Evolutionary conservation across 1,140 invertebrate genomes (phyloP), one percentile per base, ranked within the genome.

Genomic region (Eufriesea mexicana): DNA sequence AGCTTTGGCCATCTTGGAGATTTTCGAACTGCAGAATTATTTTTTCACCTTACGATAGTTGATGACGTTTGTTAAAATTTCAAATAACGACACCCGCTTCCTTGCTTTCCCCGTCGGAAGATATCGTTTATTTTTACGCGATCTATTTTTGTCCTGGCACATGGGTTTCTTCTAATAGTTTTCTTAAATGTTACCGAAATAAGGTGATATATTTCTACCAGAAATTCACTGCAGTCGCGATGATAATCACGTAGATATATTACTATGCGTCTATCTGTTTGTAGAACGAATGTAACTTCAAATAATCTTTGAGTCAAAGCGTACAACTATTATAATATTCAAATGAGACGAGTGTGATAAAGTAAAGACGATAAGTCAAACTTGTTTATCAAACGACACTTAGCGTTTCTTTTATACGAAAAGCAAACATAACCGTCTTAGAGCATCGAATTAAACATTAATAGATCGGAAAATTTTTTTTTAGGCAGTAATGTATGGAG

Each of bases 1-100:
- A 49, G 14, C 66, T 83, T 83, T 79, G n/a, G 57, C 81, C 67
- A 84, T 66, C 76, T 84, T 79, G 67, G 5, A 64, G 68, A 71
- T 66, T 72, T 83, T 71, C 12, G 9, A 14, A 35, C 5, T n/a
- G 18, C 5, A 6, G 49, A 20, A n/a, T 45, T 8, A 54, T 74
- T 45, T 28, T 74, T 45, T 70, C 18, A 10, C 9, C 18, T 64
- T 35, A 6, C 23, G 5, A 20, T 9, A 14, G 10, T 51, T 8
- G 18, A 28, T 47, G 20, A 0, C 0, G 23, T 5, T 4, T 47
- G 28, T 25, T 45, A 6, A 67, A 64, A 49, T 18, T 42, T 35
- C 35, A 6, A 51, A 45, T 35, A 45, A 14, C 49, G 18, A 57
- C 9, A n/a, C 45, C 10, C 51, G 62, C 25, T 82, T 82, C 28